A percentile compares a stretch with the other conserved stretches of the same genome.
These are phyloP conservation scores for Periophthalmus modestus DNA, from an alignment of 2,113 vertebrate species.

Conservation along the genomic window DNA sequence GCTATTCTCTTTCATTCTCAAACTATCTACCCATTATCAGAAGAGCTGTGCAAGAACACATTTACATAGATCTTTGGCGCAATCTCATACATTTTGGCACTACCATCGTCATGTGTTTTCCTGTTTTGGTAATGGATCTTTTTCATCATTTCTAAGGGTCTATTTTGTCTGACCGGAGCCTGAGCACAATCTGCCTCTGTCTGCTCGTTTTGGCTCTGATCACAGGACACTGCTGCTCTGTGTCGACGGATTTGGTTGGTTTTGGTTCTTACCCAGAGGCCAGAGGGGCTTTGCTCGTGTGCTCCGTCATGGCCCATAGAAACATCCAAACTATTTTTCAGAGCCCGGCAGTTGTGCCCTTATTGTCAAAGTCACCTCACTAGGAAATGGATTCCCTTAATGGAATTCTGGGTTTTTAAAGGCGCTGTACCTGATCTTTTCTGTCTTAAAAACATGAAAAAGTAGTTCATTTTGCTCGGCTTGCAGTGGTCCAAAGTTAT, in stretches of 20 bases:
- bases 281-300: constrained; percentile 13
- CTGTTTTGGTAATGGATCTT: not conserved
- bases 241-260: constrained; percentile 1
- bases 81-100: not conserved
- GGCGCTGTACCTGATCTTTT: too few relatives aligned
- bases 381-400: not conserved
- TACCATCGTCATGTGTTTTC: not conserved
- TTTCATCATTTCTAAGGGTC: not conserved
- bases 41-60: not conserved
- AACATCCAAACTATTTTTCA: constrained; percentile 31
- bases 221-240: constrained; percentile 18
- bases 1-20: too few relatives aligned
- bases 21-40: too few relatives aligned
- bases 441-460: too few relatives aligned
- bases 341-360: constrained; percentile 19
- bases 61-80: not conserved
- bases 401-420: not conserved
- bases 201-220: constrained; percentile 36
- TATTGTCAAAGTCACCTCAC: constrained; percentile 9
- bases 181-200: constrained; percentile 46
- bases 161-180: constrained; percentile 9
- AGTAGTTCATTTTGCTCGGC: too few relatives aligned
- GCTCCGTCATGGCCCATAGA: constrained; percentile 22
- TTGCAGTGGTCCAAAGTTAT: too few relatives aligned
- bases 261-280: not conserved